A percentile compares a stretch with the other conserved stretches of the same genome.
phyloP scores from a whole-genome alignment of 53 echinoderm and acorn worm species.

The Temnopleurus reevesii region DNA sequence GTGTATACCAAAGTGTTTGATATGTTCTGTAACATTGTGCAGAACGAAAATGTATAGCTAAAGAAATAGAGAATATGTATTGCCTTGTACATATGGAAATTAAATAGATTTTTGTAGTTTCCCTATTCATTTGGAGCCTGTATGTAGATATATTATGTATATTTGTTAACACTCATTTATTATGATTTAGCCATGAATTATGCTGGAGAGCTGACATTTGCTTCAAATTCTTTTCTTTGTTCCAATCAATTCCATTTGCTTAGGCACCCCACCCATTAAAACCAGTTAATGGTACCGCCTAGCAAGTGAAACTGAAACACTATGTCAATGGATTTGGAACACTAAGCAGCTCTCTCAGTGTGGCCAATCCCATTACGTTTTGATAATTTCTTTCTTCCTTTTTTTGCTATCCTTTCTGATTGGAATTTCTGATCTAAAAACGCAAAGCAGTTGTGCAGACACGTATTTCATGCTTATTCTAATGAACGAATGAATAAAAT shows the following conservation, averaged over 20 bases:
- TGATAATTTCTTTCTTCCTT: not conserved
- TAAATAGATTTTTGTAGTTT: not conserved
- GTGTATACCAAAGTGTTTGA: slow-evolving; percentile 15
- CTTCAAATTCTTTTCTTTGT: not conserved
- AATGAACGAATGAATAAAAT: not conserved
- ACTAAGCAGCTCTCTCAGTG: too few species aligned
- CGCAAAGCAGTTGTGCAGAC: not conserved
- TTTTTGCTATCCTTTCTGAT: not conserved
- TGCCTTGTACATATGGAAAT: slow-evolving; percentile 40
- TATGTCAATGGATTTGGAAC: too few species aligned
- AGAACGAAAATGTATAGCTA: slow-evolving; percentile 21
- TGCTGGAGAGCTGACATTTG: not conserved
- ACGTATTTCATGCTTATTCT: slow-evolving; percentile 1
- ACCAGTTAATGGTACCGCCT: too few species aligned
- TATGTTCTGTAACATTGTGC: slow-evolving; percentile 13
- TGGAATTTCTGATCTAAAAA: not conserved
- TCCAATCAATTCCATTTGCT: too few species aligned
- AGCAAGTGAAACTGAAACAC: too few species aligned
- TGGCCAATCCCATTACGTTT: too few species aligned
- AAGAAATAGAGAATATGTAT: slow-evolving; percentile 5
- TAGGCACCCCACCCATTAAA: too few species aligned
- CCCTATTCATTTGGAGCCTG: not conserved
- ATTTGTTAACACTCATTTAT: slow-evolving; percentile 29
- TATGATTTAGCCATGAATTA: not conserved
- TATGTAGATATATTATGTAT: slow-evolving; percentile 41